Percentiles rank a stretch among this genome's conserved stretches.
These are phyloP conservation scores for Suillia variegata DNA, from an alignment of 2,888 invertebrate species.

Conservation along the genomic window DNA sequence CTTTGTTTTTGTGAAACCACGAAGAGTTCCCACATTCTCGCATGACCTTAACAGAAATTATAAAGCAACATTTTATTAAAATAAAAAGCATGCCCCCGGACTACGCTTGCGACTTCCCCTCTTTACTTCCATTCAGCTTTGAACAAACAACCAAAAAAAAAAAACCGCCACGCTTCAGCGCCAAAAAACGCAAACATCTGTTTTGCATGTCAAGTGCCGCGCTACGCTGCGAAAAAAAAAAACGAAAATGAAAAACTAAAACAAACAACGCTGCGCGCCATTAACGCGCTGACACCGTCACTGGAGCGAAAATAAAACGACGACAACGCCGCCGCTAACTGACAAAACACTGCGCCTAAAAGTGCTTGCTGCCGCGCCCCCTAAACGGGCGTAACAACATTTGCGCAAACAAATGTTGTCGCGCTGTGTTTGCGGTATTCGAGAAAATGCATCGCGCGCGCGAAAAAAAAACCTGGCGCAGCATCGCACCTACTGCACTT, in stretches of 20 bases:
- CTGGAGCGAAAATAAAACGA: neutral
- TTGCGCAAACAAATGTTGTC: too few species aligned
- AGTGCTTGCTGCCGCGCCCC: too few species aligned
- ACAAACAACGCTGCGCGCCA: neutral
- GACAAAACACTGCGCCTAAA: neutral
- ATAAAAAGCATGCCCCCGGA: neutral
- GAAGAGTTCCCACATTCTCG: neutral
- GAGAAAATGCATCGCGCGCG: too few species aligned
- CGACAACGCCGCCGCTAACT: neutral
- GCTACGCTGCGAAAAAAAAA: too few species aligned
- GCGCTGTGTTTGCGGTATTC: too few species aligned
- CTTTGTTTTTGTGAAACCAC: neutral
- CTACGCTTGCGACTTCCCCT: neutral
- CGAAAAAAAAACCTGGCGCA: too few species aligned
- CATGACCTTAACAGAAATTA: conserved; percentile 2
- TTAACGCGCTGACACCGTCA: neutral
- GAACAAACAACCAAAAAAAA: neutral
- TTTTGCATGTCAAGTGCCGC: conserved; percentile 1
- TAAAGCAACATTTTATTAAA: neutral
- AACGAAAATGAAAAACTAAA: neutral
- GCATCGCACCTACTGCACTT: too few species aligned
- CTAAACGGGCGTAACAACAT: too few species aligned
- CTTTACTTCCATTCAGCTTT: neutral
- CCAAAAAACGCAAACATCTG: conserved; percentile 3
- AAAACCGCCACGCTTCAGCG: neutral